Base-by-base conservation (phyloP, 2,797 vertebrate species). In the Chelonia mydas region DNA sequence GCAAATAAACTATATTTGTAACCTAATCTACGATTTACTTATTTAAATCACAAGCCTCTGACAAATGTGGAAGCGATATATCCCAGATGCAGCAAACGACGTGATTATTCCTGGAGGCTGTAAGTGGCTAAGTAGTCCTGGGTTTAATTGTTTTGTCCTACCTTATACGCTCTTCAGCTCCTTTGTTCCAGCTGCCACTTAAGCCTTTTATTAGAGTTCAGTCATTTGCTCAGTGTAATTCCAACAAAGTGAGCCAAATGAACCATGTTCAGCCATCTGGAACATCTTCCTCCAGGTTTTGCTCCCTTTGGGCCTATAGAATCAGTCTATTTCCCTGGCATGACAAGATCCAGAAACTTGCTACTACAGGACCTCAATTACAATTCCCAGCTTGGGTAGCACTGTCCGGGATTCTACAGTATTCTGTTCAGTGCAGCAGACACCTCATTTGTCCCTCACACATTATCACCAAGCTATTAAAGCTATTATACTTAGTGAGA, bases 161-260 rank as follows among this genome's bases (percentile, higher is more conserved):
- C 90, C 85, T 95, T 89, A 89, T 21, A 49, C 82, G 76, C 86
- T 86, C 88, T 54, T 90, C 88, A 90, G 41, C 76, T 82, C 93
- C 95, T 96, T 95, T 96, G 94, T 94, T 88, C 95, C 89, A 93
- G 95, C 86, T 82, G 86, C 47, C 31, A 76, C 50, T 87, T 80
- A 83, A 59, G 47, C 31, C 86, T 95, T 96, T 97, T 95, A 97
- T 97, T 97, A 88, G 95, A 97, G 90, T 94, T 96, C 93, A 96
- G 95, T 95, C 95, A 97, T 97, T 95, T 95, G 95, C 90, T 94
- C 94, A 31, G 84, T 89, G 95, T 91, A 97, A 96, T 97, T 97
- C 95, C 95, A 95, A 92, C 95, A 96, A 95, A 97, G 77, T 90
- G 97, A 97, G 92, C 88, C 96, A 97, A 98, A 97, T 97, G 97